These are phyloP conservation scores for Characodon lateralis DNA, from an alignment of 2,797 vertebrate species.

Conservation along the genomic window DNA sequence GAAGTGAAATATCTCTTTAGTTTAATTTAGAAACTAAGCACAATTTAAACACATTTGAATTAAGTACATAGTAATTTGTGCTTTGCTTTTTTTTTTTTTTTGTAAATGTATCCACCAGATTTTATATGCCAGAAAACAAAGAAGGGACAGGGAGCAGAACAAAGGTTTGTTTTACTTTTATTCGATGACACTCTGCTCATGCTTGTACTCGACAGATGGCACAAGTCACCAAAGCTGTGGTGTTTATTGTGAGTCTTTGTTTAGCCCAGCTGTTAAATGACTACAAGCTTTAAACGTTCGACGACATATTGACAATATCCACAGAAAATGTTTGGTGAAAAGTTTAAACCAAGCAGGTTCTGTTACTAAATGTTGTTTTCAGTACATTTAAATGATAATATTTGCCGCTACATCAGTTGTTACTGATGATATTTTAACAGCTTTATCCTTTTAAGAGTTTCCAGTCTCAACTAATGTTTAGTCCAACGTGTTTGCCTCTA, in stretches of 20 bases:
- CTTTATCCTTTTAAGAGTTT: neutral
- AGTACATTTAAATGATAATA: neutral
- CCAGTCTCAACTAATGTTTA: neutral
- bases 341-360: neutral
- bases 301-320: neutral
- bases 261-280: neutral
- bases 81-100: conserved; percentile 7
- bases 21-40: neutral
- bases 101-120: conserved; percentile 46
- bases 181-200: neutral
- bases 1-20: too few relatives aligned
- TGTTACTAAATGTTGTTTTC: neutral
- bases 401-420: neutral
- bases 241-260: neutral
- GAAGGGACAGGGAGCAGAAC: conserved; percentile 69
- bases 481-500: neutral
- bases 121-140: conserved; percentile 64
- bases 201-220: neutral
- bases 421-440: neutral
- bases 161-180: conserved; percentile 67
- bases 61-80: neutral
- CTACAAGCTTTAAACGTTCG: neutral
- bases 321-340: neutral
- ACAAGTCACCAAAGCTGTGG: neutral
- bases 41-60: neutral